Evolutionary conservation across 30 jellyfish, hydroid and myxozoan genomes (phyloP), one percentile per base, ranked within the genome.

Genomic region (Cassiopea andromeda): DNA sequence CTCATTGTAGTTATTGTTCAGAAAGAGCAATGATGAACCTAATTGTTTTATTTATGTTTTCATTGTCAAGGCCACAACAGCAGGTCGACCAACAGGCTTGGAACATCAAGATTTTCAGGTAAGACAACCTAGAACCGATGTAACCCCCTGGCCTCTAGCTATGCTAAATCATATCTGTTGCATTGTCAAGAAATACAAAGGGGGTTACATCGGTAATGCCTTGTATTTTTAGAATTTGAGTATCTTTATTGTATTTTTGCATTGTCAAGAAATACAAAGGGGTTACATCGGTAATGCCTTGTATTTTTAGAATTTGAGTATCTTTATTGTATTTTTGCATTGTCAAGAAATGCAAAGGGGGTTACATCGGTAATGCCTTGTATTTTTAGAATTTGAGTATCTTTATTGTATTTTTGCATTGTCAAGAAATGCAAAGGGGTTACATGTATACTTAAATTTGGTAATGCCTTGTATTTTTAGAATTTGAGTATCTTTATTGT

Each of bases 301-400:
- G 9, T 78, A 8, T 59, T 78, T 59, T 16, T 48, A 83, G 91
- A 83, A 83, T 83, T 83, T 48, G 84, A 72, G 15, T 83, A 83
- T 69, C 44, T 83, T 50, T 47, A 18, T 54, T 84, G 73, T 6
- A 49, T 68, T 69, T 27, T 27, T 27, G 38, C 38, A 27, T 27
- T 27, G 38, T 27, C 38, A 27, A 27, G 38, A 27, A 27, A 27
- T 27, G 38, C 38, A 27, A 27, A 27, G 38, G 38, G 38, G 38
- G 38, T 27, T 27, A 27, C 38, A 27, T 27, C 38, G 38, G 38
- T 27, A 27, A 27, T 27, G 38, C 38, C 38, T 27, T 27, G 38
- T 27, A 27, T 27, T 27, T 27, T 27, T 27, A 27, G 38, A 27
- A 27, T 27, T 27, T 27, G 38, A 27, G 38, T 27, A 27, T 27